Evolutionary conservation across 2,888 invertebrate genomes (phyloP).

Genomic region (Mystacides longicornis): DNA sequence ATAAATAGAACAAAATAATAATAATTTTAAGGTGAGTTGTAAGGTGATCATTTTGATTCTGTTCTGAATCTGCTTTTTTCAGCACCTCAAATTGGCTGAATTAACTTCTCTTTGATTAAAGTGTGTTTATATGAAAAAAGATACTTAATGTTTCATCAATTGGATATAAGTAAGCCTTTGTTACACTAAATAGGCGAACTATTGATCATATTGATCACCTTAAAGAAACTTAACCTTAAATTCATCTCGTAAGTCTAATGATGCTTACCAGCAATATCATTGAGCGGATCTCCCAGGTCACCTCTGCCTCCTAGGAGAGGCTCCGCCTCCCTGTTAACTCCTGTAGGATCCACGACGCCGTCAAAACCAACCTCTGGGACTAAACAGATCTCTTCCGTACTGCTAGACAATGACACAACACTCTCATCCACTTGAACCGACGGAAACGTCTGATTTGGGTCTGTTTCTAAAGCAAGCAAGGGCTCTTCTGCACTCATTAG

Average conservation of each 20-base stretch:
- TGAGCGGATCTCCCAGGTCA: conserved; percentile 64
- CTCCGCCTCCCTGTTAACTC: conserved; percentile 85
- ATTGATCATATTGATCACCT: no score
- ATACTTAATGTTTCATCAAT: no score
- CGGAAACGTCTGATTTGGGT: conserved; percentile 41
- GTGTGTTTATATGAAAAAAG: no score
- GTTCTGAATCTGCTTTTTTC: no score
- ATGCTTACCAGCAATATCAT: conserved; percentile 75
- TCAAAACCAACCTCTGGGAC: conserved; percentile 80
- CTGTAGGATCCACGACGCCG: conserved; percentile 76
- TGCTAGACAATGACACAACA: conserved; percentile 53
- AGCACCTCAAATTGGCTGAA: no score
- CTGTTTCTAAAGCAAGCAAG: conserved; percentile 56
- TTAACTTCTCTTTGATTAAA: no score
- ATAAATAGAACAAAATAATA: no score
- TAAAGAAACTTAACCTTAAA: no score
- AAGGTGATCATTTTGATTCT: no score
- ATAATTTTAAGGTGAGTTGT: no score
- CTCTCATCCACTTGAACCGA: conserved; percentile 49
- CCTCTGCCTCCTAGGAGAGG: conserved; percentile 82
- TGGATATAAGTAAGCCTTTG: no score
- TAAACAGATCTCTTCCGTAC: conserved; percentile 63
- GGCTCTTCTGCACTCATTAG: conserved; percentile 57
- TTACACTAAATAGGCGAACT: no score
- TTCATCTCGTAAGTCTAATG: not conserved